Percentiles rank a stretch among this genome's conserved stretches.
Evolutionary conservation across 1,140 invertebrate genomes (phyloP).

Genomic region (Drosophila tsacasi): DNA sequence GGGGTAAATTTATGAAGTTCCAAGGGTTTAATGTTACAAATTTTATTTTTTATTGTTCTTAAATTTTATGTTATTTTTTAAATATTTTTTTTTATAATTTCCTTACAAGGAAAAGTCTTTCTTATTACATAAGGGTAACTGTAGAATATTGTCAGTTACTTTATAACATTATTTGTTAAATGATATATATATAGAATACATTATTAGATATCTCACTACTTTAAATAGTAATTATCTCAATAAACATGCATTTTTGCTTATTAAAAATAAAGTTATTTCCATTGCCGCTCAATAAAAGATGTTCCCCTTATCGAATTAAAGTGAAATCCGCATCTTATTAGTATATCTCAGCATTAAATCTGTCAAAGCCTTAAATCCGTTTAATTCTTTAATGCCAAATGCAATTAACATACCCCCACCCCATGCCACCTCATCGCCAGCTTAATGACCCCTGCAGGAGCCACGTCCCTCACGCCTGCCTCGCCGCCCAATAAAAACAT

Average conservation of each 20-base stretch:
- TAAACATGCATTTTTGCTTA: too few relatives aligned
- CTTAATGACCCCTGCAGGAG: constrained; percentile 32
- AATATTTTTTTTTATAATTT: too few relatives aligned
- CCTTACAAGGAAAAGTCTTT: too few relatives aligned
- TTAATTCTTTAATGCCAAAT: constrained; percentile 18
- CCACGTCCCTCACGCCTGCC: neutral
- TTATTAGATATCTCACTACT: neutral
- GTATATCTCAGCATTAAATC: constrained; percentile 1
- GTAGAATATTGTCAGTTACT: too few relatives aligned
- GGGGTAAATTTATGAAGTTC: neutral
- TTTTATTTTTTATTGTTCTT: neutral
- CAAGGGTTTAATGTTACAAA: neutral
- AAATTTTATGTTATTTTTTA: too few relatives aligned
- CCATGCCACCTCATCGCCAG: neutral
- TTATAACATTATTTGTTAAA: too few relatives aligned
- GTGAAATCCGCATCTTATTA: neutral
- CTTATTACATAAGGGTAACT: neutral
- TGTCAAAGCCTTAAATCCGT: constrained; percentile 4
- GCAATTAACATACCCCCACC: constrained; percentile 27
- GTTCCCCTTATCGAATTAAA: too few relatives aligned
- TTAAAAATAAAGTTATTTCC: too few relatives aligned
- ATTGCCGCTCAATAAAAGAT: neutral
- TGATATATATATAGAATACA: too few relatives aligned
- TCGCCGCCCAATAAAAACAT: constrained; percentile 13
- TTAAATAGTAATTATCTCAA: neutral